Evolutionary conservation across 2,797 vertebrate genomes (phyloP), one percentile per base, ranked within the genome.

Genomic region (Myiothlypis coronata): DNA sequence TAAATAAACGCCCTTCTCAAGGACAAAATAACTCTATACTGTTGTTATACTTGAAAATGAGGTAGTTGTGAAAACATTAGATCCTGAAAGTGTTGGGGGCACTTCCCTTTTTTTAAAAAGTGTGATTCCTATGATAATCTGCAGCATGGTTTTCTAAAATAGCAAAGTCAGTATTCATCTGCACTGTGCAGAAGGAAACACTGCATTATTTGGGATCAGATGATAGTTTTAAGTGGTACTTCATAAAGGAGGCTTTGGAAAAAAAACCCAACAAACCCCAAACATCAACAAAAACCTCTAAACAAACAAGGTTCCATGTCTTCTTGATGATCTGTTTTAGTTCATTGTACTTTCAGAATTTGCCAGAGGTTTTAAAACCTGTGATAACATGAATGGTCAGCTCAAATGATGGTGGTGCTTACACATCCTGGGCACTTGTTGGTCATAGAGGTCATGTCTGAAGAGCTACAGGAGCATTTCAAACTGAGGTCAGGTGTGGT

Each of bases 231-330:
- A 79, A 69, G 41, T 47, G 22, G 12, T 30, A 56, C 53, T n/a
- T 84, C 20, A 12, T 86, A 64, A 91, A 64, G 34, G 19, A 19
- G 28, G 6, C 64, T 85, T 87, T n/a, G 22, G 46, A 32, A 46
- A 46, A 14, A 50, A 39, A 46, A 14, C 1, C 1, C 14, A n/a
- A 4, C 14, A 49, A 56, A 13, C 2, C 12, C 9, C 4, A 12
- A 50, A 49, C 32, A n/a, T 24, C 17, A 69, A 7, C 35, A 37
- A 41, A 44, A 32, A 3, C 4, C 26, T 32, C 12, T 12, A 56
- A 32, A 4, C 20, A 57, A 46, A 32, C 18, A 39, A 46, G 11
- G 8, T 72, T 92, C 39, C 3, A 0, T 34, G 12, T 14, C 12
- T n/a, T 39, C 32, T 35, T 87, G 64, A 16, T 68, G 14, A 12